These are phyloP conservation scores for Teleopsis dalmanni DNA, from an alignment of 1,140 invertebrate genomes.

Conservation along the genomic window DNA sequence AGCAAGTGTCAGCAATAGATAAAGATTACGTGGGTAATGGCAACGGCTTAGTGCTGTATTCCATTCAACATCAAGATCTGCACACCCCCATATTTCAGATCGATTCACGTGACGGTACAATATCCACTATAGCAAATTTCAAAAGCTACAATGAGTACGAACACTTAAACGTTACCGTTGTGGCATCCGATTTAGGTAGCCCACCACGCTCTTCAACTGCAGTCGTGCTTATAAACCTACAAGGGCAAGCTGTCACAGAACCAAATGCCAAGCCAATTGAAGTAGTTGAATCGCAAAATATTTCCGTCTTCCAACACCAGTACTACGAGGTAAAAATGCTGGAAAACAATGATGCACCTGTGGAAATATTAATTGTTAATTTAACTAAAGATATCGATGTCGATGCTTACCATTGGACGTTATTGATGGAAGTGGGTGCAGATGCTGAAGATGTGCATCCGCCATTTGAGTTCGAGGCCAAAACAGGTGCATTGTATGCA, in stretches of 20 bases:
- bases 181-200: constrained; percentile 75
- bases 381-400: constrained; percentile 53
- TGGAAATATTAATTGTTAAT: constrained; percentile 62
- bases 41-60: constrained; percentile 69
- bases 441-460: constrained; percentile 28
- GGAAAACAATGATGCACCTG: constrained; percentile 62
- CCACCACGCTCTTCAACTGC: constrained; percentile 73
- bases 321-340: constrained; percentile 72
- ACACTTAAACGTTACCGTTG: constrained; percentile 61
- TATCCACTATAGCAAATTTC: constrained; percentile 64
- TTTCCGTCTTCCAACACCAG: constrained; percentile 57
- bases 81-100: constrained; percentile 60
- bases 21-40: constrained; percentile 75
- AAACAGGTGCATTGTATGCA: constrained; percentile 64
- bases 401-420: constrained; percentile 36
- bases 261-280: constrained; percentile 18
- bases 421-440: constrained; percentile 28
- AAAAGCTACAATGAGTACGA: constrained; percentile 52
- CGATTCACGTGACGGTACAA: constrained; percentile 70
- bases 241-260: constrained; percentile 54
- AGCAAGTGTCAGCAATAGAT: constrained; percentile 73
- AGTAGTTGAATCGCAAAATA: constrained; percentile 11
- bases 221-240: constrained; percentile 58
- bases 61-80: constrained; percentile 55
- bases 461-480: constrained; percentile 61